Base-by-base conservation (phyloP, 2,797 vertebrate species). In the Eulemur albifrons region DNA sequence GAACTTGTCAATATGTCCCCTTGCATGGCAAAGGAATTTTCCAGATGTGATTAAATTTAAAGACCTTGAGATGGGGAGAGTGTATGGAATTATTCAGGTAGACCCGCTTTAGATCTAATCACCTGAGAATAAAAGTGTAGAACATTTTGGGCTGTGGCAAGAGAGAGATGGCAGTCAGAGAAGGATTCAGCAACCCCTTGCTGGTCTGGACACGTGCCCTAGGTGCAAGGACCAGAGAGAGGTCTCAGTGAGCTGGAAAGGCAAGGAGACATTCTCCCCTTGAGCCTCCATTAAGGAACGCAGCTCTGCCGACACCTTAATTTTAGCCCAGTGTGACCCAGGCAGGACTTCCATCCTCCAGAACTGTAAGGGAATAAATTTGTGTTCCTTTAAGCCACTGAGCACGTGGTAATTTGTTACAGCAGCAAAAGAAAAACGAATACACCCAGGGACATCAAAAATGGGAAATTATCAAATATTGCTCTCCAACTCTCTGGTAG, bases 391-490 rank as follows among this genome's bases (percentile, higher is more conserved):
- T 23, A 75, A 82, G 35, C 63, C 77, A 52, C 82, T 38, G 70
- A 85, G 54, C 61, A 0, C 21, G 40, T 20, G n/a, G 38, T 65
- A 15, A 90, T 69, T 95, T 81, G 52, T 87, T 88, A 52, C 23
- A 35, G 75, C 76, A 38, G 32, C 63, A 79, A 79, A 88, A 30
- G 23, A 61, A 65, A 76, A 79, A 75, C 0, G 7, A 76, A 83
- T 45, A 98, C 86, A 95, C 88, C 97, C 86, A 88, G 90, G 94
- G 97, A 96, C 95, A 97, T 98, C 97, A 98, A 97, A 98, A 96
- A 97, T 88, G 97, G 97, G 95, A 97, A 92, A 97, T 97, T 96
- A 91, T 97, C 72, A 97, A 97, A 98, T 97, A 96, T 88, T 85
- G 52, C 77, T 95, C 97, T 98, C 97, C 69, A 35, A 82, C 92